These are phyloP conservation scores for Lagorchestes hirsutus DNA, from an alignment of 2,797 vertebrate genomes.

Conservation along the genomic window DNA sequence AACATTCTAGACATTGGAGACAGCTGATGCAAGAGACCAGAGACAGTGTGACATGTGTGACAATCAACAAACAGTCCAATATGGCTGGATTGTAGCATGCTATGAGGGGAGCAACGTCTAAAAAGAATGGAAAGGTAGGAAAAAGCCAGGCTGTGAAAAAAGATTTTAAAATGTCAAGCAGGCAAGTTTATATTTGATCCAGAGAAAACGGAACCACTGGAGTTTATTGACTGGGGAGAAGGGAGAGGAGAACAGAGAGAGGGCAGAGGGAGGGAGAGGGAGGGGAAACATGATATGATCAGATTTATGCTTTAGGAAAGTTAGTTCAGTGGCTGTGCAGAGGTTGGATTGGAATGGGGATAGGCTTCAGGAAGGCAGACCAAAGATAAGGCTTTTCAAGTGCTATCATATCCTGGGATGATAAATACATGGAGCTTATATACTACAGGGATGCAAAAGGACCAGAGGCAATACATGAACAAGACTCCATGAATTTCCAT, in stretches of 20 bases:
- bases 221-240: not conserved
- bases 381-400: not conserved
- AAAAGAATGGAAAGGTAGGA: not conserved
- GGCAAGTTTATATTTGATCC: not conserved
- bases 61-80: not conserved
- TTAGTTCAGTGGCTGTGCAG: not conserved
- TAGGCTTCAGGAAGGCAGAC: not conserved
- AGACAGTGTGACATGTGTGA: not conserved
- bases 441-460: not conserved
- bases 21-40: not conserved
- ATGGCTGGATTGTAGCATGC: not conserved
- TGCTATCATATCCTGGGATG: not conserved
- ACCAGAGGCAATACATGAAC: not conserved
- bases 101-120: not conserved
- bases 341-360: not conserved
- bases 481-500: constrained; percentile 3
- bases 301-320: not conserved
- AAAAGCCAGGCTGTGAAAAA: not conserved
- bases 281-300: not conserved
- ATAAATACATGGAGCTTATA: not conserved
- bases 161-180: not conserved
- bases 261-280: no score
- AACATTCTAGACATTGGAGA: not conserved
- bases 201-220: not conserved
- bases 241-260: no score